These are phyloP conservation scores for Corapipo altera DNA, from an alignment of 2,113 vertebrate genomes.

Conservation along the genomic window DNA sequence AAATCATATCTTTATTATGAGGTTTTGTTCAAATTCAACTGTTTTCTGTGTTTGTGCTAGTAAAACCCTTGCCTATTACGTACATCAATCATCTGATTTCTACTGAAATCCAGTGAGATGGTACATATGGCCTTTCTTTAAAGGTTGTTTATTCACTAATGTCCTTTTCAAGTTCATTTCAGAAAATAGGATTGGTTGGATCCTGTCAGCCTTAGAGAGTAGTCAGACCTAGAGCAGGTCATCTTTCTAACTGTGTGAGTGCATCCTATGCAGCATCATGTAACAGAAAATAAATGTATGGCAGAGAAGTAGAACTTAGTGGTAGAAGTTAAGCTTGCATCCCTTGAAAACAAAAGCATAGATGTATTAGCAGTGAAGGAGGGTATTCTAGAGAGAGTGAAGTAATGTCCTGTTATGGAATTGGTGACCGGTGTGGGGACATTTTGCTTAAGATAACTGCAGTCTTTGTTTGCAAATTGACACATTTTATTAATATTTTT, in stretches of 20 bases:
- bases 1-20: background rate
- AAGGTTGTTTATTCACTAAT: background rate
- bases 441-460: background rate
- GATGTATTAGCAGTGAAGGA: background rate
- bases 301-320: background rate
- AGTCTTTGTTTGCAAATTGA: background rate
- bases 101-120: background rate
- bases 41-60: background rate
- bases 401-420: background rate
- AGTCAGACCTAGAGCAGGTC: background rate
- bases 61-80: background rate
- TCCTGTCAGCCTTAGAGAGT: background rate
- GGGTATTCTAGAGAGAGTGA: background rate
- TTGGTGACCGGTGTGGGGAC: background rate
- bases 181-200: background rate
- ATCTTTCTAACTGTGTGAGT: background rate
- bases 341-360: background rate
- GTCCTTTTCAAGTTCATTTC: background rate
- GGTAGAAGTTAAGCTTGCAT: background rate
- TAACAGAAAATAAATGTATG: fast-evolving
- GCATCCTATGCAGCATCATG: background rate
- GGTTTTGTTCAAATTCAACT: background rate
- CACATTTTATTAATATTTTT: background rate
- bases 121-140: background rate
- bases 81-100: background rate